Evolutionary conservation across 1,140 invertebrate species (phyloP).

Genomic region (Neodiprion fabricii): DNA sequence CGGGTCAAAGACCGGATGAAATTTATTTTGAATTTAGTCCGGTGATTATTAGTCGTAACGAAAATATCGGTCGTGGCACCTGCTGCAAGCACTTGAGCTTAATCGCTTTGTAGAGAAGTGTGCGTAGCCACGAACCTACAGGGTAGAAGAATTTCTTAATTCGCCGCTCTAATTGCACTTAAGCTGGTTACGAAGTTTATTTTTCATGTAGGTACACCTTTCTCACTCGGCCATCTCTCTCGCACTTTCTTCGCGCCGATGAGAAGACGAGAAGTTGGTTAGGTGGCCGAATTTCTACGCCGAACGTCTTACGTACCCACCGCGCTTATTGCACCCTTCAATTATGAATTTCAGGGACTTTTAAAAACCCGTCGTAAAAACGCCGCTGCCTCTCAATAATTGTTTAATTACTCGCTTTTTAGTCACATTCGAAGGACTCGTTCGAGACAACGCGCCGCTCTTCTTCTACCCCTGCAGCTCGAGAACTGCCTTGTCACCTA

Average conservation of each 20-base stretch:
- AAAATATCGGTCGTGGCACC: not conserved
- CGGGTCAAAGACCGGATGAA: too few relatives aligned
- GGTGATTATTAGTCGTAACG: not conserved
- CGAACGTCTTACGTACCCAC: too few relatives aligned
- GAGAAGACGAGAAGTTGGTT: too few relatives aligned
- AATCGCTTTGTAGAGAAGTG: not conserved
- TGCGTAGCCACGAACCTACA: not conserved
- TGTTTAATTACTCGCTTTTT: constrained; percentile 7
- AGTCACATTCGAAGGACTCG: not conserved
- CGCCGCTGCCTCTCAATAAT: not conserved
- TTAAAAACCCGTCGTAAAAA: not conserved
- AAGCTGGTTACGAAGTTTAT: not conserved
- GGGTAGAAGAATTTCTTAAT: constrained; percentile 6
- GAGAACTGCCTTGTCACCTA: not conserved
- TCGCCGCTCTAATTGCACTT: not conserved
- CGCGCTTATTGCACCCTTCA: not conserved
- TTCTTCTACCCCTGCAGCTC: not conserved
- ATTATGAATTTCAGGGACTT: constrained; percentile 4
- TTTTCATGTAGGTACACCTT: too few relatives aligned
- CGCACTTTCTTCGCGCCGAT: too few relatives aligned
- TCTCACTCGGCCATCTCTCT: too few relatives aligned
- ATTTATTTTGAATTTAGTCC: too few relatives aligned
- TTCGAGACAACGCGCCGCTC: too few relatives aligned
- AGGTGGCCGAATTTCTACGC: too few relatives aligned
- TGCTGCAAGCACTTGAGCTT: not conserved